These are phyloP conservation scores for Adoxophyes honmai DNA, from an alignment of 1,140 invertebrate species.

Conservation along the genomic window DNA sequence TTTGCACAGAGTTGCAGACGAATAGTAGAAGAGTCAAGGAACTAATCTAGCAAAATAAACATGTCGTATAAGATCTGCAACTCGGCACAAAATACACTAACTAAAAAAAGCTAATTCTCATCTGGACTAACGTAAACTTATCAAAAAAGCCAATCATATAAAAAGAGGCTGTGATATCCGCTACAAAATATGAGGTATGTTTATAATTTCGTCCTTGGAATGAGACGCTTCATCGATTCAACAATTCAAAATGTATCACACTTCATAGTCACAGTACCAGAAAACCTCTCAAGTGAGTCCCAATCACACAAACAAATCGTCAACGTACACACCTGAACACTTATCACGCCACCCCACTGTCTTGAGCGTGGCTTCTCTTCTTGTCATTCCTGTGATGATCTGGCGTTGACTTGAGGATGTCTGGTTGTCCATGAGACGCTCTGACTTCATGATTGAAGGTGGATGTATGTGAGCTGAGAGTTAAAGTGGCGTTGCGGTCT, in stretches of 20 bases:
- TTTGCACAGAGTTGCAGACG: too few relatives aligned
- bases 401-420: slow-evolving; percentile 90
- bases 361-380: slow-evolving; percentile 75
- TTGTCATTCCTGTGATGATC: slow-evolving; percentile 83
- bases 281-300: neutral
- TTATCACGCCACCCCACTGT: slow-evolving; percentile 76
- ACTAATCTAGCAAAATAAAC: too few relatives aligned
- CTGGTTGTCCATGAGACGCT: slow-evolving; percentile 81
- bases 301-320: neutral
- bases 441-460: slow-evolving; percentile 58
- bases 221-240: slow-evolving; percentile 15
- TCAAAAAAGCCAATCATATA: slow-evolving; percentile 22
- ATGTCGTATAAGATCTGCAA: too few relatives aligned
- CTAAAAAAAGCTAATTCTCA: slow-evolving; percentile 3
- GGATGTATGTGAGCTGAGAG: slow-evolving; percentile 67
- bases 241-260: neutral
- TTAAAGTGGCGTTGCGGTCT: slow-evolving; percentile 63
- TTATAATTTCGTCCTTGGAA: slow-evolving; percentile 36
- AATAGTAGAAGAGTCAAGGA: too few relatives aligned
- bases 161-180: slow-evolving; percentile 9
- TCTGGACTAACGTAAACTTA: slow-evolving; percentile 29
- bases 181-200: slow-evolving; percentile 72
- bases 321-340: slow-evolving; percentile 43
- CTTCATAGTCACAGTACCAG: too few relatives aligned
- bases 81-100: neutral